A percentile compares a stretch with the other conserved stretches of the same genome.
These are phyloP conservation scores for Oxyteleia sp. DNA, from an alignment of 2,888 invertebrate genomes.

Conservation along the genomic window DNA sequence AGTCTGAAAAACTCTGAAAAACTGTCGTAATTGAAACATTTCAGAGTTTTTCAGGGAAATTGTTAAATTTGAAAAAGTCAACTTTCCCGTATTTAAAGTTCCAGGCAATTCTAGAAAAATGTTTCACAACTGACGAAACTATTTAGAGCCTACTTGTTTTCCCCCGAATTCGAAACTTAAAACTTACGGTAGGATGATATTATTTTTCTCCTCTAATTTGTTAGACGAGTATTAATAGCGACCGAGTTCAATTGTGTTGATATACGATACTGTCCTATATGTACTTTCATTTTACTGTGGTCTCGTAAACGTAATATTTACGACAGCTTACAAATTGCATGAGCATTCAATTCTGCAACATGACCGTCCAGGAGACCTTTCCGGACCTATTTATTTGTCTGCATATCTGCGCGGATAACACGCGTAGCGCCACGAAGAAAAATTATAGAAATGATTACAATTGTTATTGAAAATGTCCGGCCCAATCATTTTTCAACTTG, in stretches of 20 bases:
- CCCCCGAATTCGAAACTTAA: too few relatives aligned
- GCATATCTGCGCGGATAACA: constrained; percentile 62
- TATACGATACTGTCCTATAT: constrained; percentile 69
- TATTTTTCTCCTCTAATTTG: constrained; percentile 68
- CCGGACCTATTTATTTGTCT: constrained; percentile 71
- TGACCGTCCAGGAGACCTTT: constrained; percentile 62
- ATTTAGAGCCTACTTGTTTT: too few relatives aligned
- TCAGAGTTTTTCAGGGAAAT: too few relatives aligned
- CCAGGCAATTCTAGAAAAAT: too few relatives aligned
- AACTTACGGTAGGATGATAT: constrained; percentile 42
- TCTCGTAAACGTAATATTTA: constrained; percentile 73
- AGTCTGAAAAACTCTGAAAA: too few relatives aligned
- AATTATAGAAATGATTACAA: constrained; percentile 66
- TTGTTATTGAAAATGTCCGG: constrained; percentile 62
- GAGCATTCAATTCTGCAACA: constrained; percentile 70
- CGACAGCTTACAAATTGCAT: constrained; percentile 74
- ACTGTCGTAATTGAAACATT: too few relatives aligned
- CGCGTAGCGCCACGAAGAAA: constrained; percentile 54
- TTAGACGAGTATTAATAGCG: constrained; percentile 69
- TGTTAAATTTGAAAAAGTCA: too few relatives aligned
- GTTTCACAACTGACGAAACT: too few relatives aligned
- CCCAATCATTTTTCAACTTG: constrained; percentile 51
- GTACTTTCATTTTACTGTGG: constrained; percentile 71
- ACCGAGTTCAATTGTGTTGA: constrained; percentile 67
- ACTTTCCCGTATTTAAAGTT: too few relatives aligned